These are phyloP conservation scores for Drosophila takahashii DNA, from an alignment of 1,140 invertebrate species.

Conservation along the genomic window DNA sequence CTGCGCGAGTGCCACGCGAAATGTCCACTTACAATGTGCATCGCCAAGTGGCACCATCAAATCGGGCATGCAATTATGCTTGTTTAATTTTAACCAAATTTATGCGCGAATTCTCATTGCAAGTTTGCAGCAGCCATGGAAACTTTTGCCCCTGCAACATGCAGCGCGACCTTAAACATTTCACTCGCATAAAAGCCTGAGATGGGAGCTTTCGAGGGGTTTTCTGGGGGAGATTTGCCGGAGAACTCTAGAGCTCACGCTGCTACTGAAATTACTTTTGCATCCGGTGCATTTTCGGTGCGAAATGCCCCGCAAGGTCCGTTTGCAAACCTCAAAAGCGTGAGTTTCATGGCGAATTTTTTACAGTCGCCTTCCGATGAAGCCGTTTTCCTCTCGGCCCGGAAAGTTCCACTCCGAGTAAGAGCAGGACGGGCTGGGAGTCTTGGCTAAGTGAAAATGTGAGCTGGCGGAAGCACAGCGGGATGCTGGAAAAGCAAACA, in stretches of 20 bases:
- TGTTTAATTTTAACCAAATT: conserved; percentile 72
- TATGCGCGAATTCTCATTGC: conserved; percentile 47
- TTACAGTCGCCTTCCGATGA: conserved; percentile 76
- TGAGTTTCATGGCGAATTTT: conserved; percentile 74
- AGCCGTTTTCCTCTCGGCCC: conserved; percentile 57
- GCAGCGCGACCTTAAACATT: conserved; percentile 46
- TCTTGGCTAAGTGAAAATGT: conserved; percentile 75
- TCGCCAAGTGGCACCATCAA: conserved; percentile 21
- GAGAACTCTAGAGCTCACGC: conserved; percentile 39
- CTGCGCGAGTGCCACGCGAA: conserved; percentile 18
- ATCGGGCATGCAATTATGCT: conserved; percentile 68
- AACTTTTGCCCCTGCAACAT: conserved; percentile 16
- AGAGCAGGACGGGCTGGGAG: no score
- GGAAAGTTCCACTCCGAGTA: neutral
- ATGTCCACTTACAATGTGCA: conserved; percentile 25
- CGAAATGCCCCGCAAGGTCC: conserved; percentile 69
- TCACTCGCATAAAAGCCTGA: conserved; percentile 36
- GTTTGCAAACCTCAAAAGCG: conserved; percentile 68
- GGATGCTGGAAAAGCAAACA: conserved; percentile 42
- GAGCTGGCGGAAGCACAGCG: conserved; percentile 65
- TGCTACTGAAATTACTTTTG: conserved; percentile 77
- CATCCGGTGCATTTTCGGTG: conserved; percentile 71
- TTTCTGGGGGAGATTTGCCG: neutral
- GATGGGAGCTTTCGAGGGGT: conserved; percentile 1
- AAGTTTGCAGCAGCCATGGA: conserved; percentile 36